Percentiles rank a stretch among this genome's conserved stretches.
phyloP scores from a whole-genome alignment of 1,140 invertebrate species.

The Tetragonula clypearis region DNA sequence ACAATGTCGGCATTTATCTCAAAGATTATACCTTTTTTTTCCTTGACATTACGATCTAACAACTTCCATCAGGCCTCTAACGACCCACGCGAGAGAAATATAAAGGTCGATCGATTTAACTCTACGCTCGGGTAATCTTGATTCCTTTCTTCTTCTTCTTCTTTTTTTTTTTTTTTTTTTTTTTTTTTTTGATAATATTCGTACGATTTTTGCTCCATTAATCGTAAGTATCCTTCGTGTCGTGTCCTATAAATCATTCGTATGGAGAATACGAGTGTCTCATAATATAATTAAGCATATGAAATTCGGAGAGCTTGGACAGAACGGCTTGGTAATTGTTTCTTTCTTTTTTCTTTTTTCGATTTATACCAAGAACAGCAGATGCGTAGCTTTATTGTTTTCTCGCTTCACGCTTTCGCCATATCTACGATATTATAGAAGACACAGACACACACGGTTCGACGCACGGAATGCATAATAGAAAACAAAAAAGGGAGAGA shows the following conservation, averaged over 20 bases:
- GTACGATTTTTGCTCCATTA: slow-evolving; percentile 1
- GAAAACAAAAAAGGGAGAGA: slow-evolving; percentile 6
- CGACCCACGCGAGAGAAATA: slow-evolving; percentile 41
- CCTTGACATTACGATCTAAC: slow-evolving; percentile 47
- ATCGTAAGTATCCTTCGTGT: slow-evolving; percentile 25
- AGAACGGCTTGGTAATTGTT: not conserved
- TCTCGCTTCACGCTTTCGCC: not conserved
- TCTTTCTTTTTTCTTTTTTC: too few species aligned
- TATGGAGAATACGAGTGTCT: slow-evolving; percentile 24
- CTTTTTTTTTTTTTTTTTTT: too few species aligned
- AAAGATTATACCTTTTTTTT: slow-evolving; percentile 38
- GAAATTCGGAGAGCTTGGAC: slow-evolving; percentile 39
- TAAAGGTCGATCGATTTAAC: slow-evolving; percentile 44
- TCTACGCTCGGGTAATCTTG: slow-evolving; percentile 4
- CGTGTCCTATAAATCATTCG: slow-evolving; percentile 53
- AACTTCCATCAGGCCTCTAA: slow-evolving; percentile 5
- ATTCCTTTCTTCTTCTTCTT: not conserved
- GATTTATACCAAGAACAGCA: not conserved
- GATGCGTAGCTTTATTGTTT: not conserved
- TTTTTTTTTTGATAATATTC: slow-evolving; percentile 12
- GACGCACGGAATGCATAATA: slow-evolving; percentile 25
- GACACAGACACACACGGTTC: slow-evolving; percentile 25
- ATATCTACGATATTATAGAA: slow-evolving; percentile 20
- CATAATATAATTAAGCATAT: not conserved
- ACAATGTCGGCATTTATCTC: slow-evolving; percentile 49